Evolutionary conservation across 2,113 vertebrate species (phyloP), one percentile per base, ranked within the genome.

Genomic region (Cromileptes altivelis): DNA sequence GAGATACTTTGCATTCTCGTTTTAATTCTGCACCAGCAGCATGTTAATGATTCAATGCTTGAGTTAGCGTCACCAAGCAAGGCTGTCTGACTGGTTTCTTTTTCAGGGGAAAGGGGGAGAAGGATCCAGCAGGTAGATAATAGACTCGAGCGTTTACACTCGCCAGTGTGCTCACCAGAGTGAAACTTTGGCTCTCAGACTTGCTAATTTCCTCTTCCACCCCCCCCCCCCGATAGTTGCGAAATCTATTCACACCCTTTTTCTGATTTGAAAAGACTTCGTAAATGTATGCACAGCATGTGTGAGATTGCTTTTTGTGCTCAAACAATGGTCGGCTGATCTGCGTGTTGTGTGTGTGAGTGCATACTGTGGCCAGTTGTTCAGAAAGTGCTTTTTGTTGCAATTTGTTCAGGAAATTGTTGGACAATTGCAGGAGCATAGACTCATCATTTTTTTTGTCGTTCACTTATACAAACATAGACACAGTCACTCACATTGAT

Each of bases 51-150:
- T 86, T 93, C 89, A 93, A 49, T 80, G 82, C 60, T 30, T 8
- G 30, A 84, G 83, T 83, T 73, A 25, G 65, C 73, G 45, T 21
- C 65, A 49, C 17, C 0, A n/a, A 75, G 75, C 67, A 72, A 80
- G 81, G 88, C 85, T 0, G 94, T 90, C 91, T 0, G 75, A 95
- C 95, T 90, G 93, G 94, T 95, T 95, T 84, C 21, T 45, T 5
- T 50, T 49, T 70, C 10, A 25, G 45, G 33, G 60, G 50, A 63
- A 27, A 80, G 42, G 55, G 76, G 45, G 21, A 78, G 85, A 72
- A 72, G 27, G 81, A 80, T 85, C 61, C 42, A 25, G 45, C 42
- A 25, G 45, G 52, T 11, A 77, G 79, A 82, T 80, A 80, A 91
- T 82, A 81, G 50, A 63, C 21, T 4, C 13, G 8, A 79, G 63